These are phyloP conservation scores for Chrysemys picta DNA, from an alignment of 2,113 vertebrate species.

Conservation along the genomic window DNA sequence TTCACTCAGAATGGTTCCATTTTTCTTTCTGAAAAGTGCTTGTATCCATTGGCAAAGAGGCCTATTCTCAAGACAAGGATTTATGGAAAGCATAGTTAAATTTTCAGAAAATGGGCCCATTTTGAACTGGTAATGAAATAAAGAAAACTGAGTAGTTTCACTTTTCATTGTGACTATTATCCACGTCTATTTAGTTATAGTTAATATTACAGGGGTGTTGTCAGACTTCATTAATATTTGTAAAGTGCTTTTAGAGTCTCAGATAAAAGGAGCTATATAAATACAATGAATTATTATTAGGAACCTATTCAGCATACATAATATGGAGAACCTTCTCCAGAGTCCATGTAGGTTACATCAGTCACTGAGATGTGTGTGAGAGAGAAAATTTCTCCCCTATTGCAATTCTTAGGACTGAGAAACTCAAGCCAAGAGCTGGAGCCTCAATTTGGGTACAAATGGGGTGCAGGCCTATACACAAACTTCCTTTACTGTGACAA, in stretches of 20 bases:
- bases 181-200: neutral
- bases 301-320: neutral
- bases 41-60: neutral
- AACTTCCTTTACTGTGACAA: neutral
- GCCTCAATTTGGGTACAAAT: neutral
- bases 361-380: neutral
- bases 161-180: neutral
- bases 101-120: neutral
- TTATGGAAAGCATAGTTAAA: neutral
- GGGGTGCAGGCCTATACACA: neutral
- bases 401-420: neutral
- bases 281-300: neutral
- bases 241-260: neutral
- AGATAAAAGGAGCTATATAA: neutral
- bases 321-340: neutral
- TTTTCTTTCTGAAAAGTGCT: neutral
- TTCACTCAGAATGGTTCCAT: neutral
- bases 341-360: neutral
- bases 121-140: neutral
- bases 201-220: neutral
- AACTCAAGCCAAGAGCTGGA: neutral
- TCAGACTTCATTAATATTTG: neutral
- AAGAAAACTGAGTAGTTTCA: neutral
- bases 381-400: neutral
- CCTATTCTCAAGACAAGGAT: neutral